These are phyloP conservation scores for Protaetia brevitarsis DNA, from an alignment of 1,140 invertebrate species.

Conservation along the genomic window DNA sequence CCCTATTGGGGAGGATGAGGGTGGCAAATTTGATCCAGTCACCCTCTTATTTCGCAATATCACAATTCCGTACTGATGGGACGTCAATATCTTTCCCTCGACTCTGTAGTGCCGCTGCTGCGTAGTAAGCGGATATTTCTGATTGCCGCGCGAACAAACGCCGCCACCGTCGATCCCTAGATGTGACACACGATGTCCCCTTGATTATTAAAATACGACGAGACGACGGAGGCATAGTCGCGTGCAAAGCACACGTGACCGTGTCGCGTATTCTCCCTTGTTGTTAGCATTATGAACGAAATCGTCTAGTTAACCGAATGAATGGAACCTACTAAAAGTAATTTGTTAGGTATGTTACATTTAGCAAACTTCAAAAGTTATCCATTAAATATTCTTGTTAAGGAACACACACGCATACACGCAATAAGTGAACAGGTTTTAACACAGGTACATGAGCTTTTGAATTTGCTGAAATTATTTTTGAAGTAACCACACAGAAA, in stretches of 20 bases:
- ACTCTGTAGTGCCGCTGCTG: background rate
- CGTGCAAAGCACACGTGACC: conserved; percentile 2
- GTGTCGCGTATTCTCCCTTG: background rate
- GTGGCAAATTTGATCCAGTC: conserved; percentile 17
- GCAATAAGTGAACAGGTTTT: too few relatives aligned
- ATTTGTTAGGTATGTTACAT: too few relatives aligned
- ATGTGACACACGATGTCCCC: background rate
- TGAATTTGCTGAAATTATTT: too few relatives aligned
- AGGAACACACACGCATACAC: too few relatives aligned
- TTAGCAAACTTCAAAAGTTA: too few relatives aligned
- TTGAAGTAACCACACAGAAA: too few relatives aligned
- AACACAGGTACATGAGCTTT: too few relatives aligned
- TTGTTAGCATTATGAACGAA: background rate
- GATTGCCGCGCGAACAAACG: conserved; percentile 10
- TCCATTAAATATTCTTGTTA: too few relatives aligned
- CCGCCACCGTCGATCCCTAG: background rate
- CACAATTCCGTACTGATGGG: conserved; percentile 11
- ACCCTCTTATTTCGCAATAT: conserved; percentile 18
- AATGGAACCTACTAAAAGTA: too few relatives aligned
- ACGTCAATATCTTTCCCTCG: conserved; percentile 15
- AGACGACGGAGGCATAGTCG: background rate
- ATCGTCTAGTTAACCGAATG: too few relatives aligned
- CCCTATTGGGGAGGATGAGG: background rate
- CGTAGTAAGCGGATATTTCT: conserved; percentile 17
- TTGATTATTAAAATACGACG: conserved; percentile 13